Evolutionary conservation across 2,888 invertebrate genomes (phyloP).

Genomic region (Noctua fimbriata): DNA sequence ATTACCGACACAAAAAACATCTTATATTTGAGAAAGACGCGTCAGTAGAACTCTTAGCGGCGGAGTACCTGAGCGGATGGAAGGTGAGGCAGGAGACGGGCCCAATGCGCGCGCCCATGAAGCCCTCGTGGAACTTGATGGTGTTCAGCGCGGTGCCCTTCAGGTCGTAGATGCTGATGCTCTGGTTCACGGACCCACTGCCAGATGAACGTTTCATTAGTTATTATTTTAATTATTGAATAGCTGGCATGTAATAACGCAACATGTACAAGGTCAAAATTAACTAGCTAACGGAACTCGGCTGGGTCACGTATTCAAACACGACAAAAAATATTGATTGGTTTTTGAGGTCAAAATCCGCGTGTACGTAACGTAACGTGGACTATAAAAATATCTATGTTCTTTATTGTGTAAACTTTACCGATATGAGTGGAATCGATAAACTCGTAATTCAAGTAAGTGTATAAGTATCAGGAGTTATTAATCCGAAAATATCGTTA

Average conservation of each 20-base stretch:
- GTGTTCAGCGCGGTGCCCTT: conserved; percentile 93
- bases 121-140: conserved; percentile 97
- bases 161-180: conserved; percentile 94
- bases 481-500: background rate
- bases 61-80: conserved; percentile 93
- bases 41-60: background rate
- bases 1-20: background rate
- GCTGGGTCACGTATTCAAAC: background rate
- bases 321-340: background rate
- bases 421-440: background rate
- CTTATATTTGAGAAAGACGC: background rate
- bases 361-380: background rate
- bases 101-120: conserved; percentile 95
- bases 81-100: conserved; percentile 97
- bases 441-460: background rate
- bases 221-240: background rate
- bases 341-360: background rate
- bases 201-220: background rate
- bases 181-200: conserved; percentile 94
- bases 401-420: background rate
- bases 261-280: background rate
- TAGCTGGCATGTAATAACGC: background rate
- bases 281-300: background rate
- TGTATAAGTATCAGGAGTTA: background rate
- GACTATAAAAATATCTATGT: background rate